A percentile compares a stretch with the other conserved stretches of the same genome.
These are phyloP conservation scores for Harpagoxenus sublaevis DNA, from an alignment of 2,888 invertebrate genomes.

Conservation along the genomic window DNA sequence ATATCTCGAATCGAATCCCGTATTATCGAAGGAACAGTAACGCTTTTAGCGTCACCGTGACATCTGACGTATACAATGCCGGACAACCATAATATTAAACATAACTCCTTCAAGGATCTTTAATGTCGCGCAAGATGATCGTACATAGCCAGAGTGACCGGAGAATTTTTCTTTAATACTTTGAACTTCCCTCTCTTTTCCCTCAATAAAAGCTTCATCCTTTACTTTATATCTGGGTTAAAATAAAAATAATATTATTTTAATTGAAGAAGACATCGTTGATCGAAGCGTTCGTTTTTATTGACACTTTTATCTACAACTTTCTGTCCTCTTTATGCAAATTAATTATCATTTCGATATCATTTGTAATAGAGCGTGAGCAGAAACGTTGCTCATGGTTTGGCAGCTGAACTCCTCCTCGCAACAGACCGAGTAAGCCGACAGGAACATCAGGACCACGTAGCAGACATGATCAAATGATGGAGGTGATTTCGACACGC, in stretches of 20 bases:
- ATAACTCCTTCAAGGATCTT: not conserved
- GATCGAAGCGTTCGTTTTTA: not conserved
- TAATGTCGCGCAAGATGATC: not conserved
- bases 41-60: not conserved
- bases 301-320: not conserved
- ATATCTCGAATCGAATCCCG: slow-evolving; percentile 20
- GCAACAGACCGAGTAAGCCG: slow-evolving; percentile 1
- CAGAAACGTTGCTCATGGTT: not conserved
- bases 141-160: not conserved
- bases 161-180: not conserved
- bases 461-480: slow-evolving; percentile 78
- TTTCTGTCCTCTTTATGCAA: not conserved
- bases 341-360: not conserved
- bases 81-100: not conserved
- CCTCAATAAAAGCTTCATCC: not conserved
- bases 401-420: not conserved
- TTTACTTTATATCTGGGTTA: not conserved
- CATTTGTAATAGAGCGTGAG: not conserved
- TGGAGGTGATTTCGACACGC: slow-evolving; percentile 85
- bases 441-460: slow-evolving; percentile 51
- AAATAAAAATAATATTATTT: not conserved
- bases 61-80: not conserved
- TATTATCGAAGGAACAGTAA: not conserved
- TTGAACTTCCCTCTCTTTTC: not conserved
- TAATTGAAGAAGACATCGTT: not conserved